Conservation (phyloP, 2,797 vertebrate species). For the Botia almorhae region DNA sequence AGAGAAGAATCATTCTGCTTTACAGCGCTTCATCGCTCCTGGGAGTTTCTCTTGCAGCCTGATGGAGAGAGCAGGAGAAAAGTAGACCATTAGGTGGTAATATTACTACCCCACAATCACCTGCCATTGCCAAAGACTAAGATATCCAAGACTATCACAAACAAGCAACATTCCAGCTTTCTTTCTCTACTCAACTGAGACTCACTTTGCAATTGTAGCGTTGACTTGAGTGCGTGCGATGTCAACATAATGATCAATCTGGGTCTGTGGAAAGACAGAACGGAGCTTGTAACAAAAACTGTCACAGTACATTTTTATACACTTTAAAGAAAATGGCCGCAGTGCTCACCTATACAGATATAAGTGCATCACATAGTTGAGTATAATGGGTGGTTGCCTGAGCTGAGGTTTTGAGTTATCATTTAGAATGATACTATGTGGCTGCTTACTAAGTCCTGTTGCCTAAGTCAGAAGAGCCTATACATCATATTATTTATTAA, state of each 20-base stretch:
- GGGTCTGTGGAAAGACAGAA: slow-evolving; percentile 74
- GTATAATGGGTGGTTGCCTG: too few relatives aligned
- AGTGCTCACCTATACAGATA: not conserved
- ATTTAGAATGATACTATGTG: too few relatives aligned
- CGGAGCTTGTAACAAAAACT: not conserved
- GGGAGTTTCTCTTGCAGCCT: slow-evolving; percentile 92
- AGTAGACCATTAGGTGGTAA: slow-evolving; percentile 39
- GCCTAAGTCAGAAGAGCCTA: too few relatives aligned
- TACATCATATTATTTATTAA: too few relatives aligned
- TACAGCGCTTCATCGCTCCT: slow-evolving; percentile 83
- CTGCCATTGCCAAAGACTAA: not conserved
- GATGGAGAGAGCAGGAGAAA: slow-evolving; percentile 26
- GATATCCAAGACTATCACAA: not conserved
- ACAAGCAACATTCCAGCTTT: not conserved
- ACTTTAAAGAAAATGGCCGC: not conserved
- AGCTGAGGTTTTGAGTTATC: too few relatives aligned
- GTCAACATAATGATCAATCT: slow-evolving; percentile 90
- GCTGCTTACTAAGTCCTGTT: too few relatives aligned
- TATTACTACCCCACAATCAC: not conserved
- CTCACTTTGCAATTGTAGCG: slow-evolving; percentile 86
- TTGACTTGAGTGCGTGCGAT: slow-evolving; percentile 84
- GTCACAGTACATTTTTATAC: not conserved
- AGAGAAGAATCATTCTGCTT: slow-evolving; percentile 76
- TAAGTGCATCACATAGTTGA: too few relatives aligned
- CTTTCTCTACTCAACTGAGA: slow-evolving; percentile 26